Evolutionary conservation across 92 coral and sea anemone genomes (phyloP).

Genomic region (Zoanthus sociatus): DNA sequence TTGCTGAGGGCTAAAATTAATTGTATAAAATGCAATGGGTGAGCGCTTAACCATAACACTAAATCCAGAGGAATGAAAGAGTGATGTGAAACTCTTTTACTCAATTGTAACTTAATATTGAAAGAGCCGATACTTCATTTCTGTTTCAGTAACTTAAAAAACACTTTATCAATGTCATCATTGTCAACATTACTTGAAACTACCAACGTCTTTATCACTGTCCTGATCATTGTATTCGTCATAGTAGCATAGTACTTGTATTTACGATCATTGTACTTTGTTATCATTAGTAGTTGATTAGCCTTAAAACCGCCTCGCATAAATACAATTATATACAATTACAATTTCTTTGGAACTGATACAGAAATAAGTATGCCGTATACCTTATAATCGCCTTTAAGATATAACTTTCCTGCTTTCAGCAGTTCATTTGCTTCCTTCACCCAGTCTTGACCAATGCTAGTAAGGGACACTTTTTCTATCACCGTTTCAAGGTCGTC

Average conservation of each 20-base stretch:
- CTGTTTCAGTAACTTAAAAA: background rate
- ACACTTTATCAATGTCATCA: background rate
- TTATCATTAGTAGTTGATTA: background rate
- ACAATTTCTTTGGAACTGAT: background rate
- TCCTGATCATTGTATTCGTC: background rate
- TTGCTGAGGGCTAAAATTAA: background rate
- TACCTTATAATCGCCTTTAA: background rate
- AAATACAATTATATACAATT: background rate
- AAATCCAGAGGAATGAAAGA: background rate
- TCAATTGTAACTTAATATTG: background rate
- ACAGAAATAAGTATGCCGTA: background rate
- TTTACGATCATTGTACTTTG: background rate
- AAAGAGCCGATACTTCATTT: background rate
- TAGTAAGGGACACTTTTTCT: background rate
- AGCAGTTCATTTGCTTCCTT: background rate
- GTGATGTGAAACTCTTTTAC: conserved; percentile 8
- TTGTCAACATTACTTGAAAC: background rate
- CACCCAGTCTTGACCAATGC: conserved; percentile 5
- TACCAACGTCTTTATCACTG: background rate
- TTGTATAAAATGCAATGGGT: background rate
- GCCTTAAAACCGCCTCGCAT: conserved; percentile 7
- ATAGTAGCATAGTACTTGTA: background rate
- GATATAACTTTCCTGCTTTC: conserved; percentile 2
- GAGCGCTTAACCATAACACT: background rate
- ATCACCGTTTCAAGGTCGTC: conserved; percentile 1